Percentiles rank a stretch among this genome's conserved stretches.
These are phyloP conservation scores for Caracal caracal DNA, from an alignment of 2,113 vertebrate species.

Conservation along the genomic window DNA sequence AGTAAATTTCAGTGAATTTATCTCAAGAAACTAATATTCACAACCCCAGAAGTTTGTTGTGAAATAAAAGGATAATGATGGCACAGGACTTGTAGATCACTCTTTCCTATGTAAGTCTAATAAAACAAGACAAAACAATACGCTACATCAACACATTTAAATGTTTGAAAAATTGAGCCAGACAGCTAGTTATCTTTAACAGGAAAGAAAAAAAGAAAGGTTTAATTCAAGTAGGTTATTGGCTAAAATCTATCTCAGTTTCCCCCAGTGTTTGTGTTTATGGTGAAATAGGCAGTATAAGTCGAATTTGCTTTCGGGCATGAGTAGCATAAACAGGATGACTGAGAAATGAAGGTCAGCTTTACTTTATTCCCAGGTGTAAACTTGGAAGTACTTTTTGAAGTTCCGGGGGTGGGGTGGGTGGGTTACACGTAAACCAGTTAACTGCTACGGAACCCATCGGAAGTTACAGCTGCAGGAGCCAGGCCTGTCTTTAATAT, in stretches of 20 bases:
- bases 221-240: background rate
- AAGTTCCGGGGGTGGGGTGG: background rate
- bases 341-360: background rate
- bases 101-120: background rate
- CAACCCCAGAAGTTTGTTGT: background rate
- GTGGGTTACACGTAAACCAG: background rate
- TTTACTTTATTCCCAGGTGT: background rate
- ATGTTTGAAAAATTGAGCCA: background rate
- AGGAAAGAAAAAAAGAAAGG: background rate
- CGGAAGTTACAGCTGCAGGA: background rate
- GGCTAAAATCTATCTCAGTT: background rate
- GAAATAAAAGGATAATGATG: background rate
- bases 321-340: no score
- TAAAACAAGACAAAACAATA: background rate
- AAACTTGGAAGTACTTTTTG: background rate
- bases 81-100: background rate
- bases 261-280: background rate
- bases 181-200: background rate
- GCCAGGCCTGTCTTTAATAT: background rate
- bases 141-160: background rate
- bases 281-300: background rate
- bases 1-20: slow-evolving; percentile 7
- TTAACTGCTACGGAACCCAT: background rate
- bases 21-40: background rate
- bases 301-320: background rate